These are phyloP conservation scores for Baronia brevicornis DNA, from an alignment of 2,888 invertebrate genomes.

Conservation along the genomic window DNA sequence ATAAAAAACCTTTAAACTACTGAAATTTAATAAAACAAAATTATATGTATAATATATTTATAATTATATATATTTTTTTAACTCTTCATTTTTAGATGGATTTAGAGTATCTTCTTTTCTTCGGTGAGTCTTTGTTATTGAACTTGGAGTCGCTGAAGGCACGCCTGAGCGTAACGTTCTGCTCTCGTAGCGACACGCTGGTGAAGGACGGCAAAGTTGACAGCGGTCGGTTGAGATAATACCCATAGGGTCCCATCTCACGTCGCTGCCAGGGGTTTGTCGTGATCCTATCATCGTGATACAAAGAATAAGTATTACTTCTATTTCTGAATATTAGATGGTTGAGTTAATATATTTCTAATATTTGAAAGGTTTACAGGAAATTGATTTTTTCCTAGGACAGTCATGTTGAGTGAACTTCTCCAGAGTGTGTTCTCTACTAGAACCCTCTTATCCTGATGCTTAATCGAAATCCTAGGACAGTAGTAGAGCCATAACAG, in stretches of 20 bases:
- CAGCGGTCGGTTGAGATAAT: constrained; percentile 71
- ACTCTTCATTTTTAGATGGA: constrained; percentile 35
- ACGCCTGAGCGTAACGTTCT: constrained; percentile 33
- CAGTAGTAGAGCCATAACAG: no score
- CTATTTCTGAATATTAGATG: no score
- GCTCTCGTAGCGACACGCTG: constrained; percentile 27
- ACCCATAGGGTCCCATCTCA: constrained; percentile 78
- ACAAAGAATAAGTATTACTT: no score
- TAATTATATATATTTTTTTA: constrained; percentile 4
- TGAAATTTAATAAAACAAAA: constrained; percentile 10
- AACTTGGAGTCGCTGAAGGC: constrained; percentile 58
- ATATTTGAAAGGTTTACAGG: no score
- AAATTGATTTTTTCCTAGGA: no score
- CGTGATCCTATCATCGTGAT: no score
- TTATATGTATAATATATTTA: not conserved
- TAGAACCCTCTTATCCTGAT: no score
- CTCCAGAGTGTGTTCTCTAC: no score
- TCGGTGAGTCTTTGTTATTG: constrained; percentile 43
- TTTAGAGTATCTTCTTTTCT: constrained; percentile 57
- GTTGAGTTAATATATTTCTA: no score
- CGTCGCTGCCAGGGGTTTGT: constrained; percentile 74
- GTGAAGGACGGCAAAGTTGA: constrained; percentile 35
- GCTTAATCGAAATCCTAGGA: no score
- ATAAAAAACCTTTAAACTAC: no score
- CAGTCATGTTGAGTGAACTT: no score